Percentiles rank a stretch among this genome's conserved stretches.
These are phyloP conservation scores for Anneissia japonica DNA, from an alignment of 35 echinoderm and acorn worm genomes.

Conservation along the genomic window DNA sequence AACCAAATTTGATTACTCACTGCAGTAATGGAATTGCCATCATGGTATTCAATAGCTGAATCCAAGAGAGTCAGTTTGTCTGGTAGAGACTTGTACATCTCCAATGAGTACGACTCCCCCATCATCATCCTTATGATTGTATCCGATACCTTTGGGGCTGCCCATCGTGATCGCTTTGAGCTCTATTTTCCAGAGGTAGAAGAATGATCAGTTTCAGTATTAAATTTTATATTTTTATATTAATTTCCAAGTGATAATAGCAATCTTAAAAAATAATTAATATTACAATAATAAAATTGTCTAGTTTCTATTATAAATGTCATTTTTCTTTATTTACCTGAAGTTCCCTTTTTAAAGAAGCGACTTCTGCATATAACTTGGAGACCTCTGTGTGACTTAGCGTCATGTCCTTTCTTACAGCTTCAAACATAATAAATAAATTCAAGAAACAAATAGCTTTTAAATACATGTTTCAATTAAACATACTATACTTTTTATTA, in stretches of 20 bases:
- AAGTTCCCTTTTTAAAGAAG: constrained; percentile 54
- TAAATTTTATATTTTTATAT: background rate
- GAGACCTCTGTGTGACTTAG: constrained; percentile 50
- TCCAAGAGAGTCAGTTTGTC: constrained; percentile 79
- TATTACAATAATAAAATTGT: background rate
- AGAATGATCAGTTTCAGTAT: background rate
- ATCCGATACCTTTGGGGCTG: constrained; percentile 47
- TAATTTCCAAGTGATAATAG: background rate
- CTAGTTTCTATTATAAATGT: background rate
- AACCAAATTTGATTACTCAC: constrained; percentile 33
- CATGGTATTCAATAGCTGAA: constrained; percentile 71
- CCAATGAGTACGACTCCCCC: constrained; percentile 73
- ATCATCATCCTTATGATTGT: constrained; percentile 60
- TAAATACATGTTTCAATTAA: too few species aligned
- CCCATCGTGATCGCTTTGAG: constrained; percentile 46
- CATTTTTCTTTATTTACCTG: constrained; percentile 19
- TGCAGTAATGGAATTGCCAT: constrained; percentile 84
- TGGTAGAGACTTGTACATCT: constrained; percentile 67
- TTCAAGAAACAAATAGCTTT: background rate
- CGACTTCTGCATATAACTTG: constrained; percentile 59
- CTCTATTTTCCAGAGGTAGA: constrained; percentile 32
- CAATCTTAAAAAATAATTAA: background rate
- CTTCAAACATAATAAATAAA: constrained; percentile 23
- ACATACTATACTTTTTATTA: too few species aligned
- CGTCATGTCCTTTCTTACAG: constrained; percentile 53